Conservation (phyloP, 2,113 vertebrate species). For the Salvelinus namaycush region DNA sequence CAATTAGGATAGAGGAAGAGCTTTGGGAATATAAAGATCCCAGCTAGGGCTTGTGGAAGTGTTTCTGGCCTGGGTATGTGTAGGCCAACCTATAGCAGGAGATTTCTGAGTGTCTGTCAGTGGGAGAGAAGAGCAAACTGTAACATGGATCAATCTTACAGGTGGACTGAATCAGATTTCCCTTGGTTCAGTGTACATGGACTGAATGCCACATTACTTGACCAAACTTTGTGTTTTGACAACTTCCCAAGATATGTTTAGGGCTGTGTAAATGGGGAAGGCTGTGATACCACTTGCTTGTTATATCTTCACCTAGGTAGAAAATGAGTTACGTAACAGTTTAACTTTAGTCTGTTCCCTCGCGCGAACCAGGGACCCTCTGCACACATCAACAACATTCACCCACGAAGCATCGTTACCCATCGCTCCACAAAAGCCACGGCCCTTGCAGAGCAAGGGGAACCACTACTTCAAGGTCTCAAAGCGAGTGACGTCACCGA, state of each 20-base stretch:
- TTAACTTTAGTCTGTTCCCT: too few relatives aligned
- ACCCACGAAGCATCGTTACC: too few relatives aligned
- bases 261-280: background rate
- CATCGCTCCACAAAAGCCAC: too few relatives aligned
- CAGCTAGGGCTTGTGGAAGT: constrained; percentile 52
- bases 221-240: constrained; percentile 46
- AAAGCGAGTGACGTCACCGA: too few relatives aligned
- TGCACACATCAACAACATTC: too few relatives aligned
- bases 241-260: constrained; percentile 39
- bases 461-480: too few relatives aligned
- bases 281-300: background rate
- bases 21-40: constrained; percentile 68
- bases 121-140: constrained; percentile 50
- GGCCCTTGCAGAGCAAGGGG: too few relatives aligned
- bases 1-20: constrained; percentile 71
- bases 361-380: too few relatives aligned
- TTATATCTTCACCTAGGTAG: background rate
- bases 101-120: constrained; percentile 49
- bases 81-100: constrained; percentile 50
- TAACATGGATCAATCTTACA: constrained; percentile 64
- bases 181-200: constrained; percentile 60
- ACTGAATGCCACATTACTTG: constrained; percentile 65
- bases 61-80: constrained; percentile 53
- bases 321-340: too few relatives aligned
- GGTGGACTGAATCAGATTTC: constrained; percentile 66